Base-by-base conservation (phyloP, 2,113 vertebrate species). In the Labeo catla region DNA sequence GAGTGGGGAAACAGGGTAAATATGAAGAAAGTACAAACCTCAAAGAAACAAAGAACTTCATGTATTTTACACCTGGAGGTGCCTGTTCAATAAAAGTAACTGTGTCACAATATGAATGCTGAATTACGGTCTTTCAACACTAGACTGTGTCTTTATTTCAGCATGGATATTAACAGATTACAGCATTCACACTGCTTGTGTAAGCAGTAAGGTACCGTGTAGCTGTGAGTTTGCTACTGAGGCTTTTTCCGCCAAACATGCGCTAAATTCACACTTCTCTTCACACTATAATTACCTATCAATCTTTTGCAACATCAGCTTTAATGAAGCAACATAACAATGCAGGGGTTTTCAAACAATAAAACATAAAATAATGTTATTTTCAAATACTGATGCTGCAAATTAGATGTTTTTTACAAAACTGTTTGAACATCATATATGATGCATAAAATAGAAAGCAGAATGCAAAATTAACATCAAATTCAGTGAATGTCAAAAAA, bases 21-120 rank as follows among this genome's bases (percentile, higher is more conserved):
- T 11, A n/a, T 45, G 57, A 11, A 63, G 23, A 13, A 19, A 16
- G 13, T 57, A 57, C 10, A 50, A 49, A 16, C 3, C 28, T 13
- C 47, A 65, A 10, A 34, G 79, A 65, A 2, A 34, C n/a, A 47
- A 9, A 76, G 7, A 45, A 12, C 39, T 43, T 13, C 28, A 16
- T 81, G 50, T 45, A 63, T 39, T 52, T 74, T 47, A 73, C 57
- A 52, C 78, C 68, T 77, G 23, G 39, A 70, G 59, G 77, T 81
- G 68, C 65, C 78, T 65, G 49, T 66, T 70, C 76, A 85, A 36
- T 77, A 81, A 85, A 87, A 36, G 5, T 76, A 59, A 81, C 77
- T 66, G 76, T 84, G n/a, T 34, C n/a, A 66, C 63, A 66, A 34
- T 66, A 28, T 39, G 34, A 68, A 68, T 8, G 66, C 66, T 68